Evolutionary conservation across 1,140 invertebrate genomes (phyloP).

Genomic region (Drosophila parabipectinata): DNA sequence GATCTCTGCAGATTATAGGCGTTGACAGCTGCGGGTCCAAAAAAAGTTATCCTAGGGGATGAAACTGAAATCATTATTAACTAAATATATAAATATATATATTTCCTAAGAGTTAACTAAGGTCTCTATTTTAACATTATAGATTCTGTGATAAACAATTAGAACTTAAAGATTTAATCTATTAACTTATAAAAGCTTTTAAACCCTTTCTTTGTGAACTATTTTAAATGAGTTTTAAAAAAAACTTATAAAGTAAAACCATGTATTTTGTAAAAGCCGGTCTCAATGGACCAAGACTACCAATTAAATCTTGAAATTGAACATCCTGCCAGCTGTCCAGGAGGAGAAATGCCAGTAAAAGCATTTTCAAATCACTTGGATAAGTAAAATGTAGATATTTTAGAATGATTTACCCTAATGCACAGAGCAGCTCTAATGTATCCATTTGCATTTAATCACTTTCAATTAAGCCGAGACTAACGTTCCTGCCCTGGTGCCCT

Average conservation of each 20-base stretch:
- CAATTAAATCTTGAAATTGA: neutral
- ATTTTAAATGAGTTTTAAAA: no score
- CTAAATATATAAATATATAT: neutral
- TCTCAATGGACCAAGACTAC: neutral
- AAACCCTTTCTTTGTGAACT: no score
- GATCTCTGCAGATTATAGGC: slow-evolving; percentile 53
- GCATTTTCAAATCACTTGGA: slow-evolving; percentile 34
- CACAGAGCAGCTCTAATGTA: slow-evolving; percentile 36
- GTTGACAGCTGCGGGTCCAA: slow-evolving; percentile 42
- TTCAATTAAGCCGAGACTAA: slow-evolving; percentile 44
- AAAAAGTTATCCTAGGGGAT: slow-evolving; percentile 1
- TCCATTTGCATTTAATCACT: slow-evolving; percentile 56
- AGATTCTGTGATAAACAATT: no score
- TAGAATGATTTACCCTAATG: slow-evolving; percentile 44
- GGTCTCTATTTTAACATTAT: no score
- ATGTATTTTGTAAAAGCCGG: neutral
- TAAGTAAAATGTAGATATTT: slow-evolving; percentile 17
- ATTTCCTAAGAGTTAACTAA: neutral
- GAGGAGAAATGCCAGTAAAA: slow-evolving; percentile 8
- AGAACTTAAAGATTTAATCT: no score
- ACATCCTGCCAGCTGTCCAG: neutral
- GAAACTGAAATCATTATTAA: neutral
- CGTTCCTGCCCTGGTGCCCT: slow-evolving; percentile 13
- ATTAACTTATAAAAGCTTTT: no score
- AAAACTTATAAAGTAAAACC: neutral